Evolutionary conservation across 2,888 invertebrate genomes (phyloP).

Genomic region (Eurytoma californica): DNA sequence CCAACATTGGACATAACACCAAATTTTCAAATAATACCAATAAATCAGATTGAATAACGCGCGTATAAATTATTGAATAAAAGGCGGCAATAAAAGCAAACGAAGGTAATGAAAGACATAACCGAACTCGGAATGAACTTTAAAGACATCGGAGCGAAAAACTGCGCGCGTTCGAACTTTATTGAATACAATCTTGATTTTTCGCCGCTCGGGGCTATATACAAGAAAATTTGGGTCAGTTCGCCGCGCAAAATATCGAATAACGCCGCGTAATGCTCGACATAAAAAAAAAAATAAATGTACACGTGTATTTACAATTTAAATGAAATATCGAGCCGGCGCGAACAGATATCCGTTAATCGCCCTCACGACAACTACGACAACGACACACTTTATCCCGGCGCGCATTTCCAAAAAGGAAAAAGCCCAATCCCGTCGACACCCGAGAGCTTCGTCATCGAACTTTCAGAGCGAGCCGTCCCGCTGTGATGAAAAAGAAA

Average conservation of each 20-base stretch:
- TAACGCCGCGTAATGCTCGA: slow-evolving; percentile 10
- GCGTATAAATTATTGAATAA: too few species aligned
- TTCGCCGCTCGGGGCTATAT: slow-evolving; percentile 3
- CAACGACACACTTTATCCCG: too few species aligned
- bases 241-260: slow-evolving; percentile 18
- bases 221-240: slow-evolving; percentile 22
- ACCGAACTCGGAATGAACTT: slow-evolving; percentile 29
- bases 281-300: background rate
- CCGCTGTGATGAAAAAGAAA: too few species aligned
- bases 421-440: too few species aligned
- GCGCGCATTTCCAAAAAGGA: too few species aligned
- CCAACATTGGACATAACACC: too few species aligned
- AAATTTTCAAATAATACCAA: too few species aligned
- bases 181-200: slow-evolving; percentile 30
- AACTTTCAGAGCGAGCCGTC: too few species aligned
- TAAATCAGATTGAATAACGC: too few species aligned
- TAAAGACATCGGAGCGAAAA: background rate
- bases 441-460: too few species aligned
- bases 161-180: background rate
- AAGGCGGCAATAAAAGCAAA: background rate
- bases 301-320: background rate
- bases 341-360: slow-evolving; percentile 1
- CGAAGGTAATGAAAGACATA: slow-evolving; percentile 23
- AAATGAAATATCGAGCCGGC: background rate
- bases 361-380: too few species aligned